phyloP scores from a whole-genome alignment of 2,888 invertebrate species.

The Criorhina ranunculi region DNA sequence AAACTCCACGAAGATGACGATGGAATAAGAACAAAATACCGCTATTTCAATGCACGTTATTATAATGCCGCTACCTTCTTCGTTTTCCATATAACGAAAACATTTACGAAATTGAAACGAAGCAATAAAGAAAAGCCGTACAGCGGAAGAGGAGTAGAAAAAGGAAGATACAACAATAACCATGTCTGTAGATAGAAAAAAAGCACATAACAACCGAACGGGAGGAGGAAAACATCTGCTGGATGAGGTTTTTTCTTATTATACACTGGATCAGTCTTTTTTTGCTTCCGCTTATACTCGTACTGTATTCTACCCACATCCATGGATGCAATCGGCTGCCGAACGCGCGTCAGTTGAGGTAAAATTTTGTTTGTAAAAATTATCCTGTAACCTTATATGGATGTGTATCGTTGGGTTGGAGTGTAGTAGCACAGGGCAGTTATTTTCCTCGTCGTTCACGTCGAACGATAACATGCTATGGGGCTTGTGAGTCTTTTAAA shows the following conservation, averaged over 20 bases:
- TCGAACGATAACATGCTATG: constrained; percentile 20
- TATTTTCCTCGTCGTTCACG: constrained; percentile 12
- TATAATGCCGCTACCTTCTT: constrained; percentile 62
- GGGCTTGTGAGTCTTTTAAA: constrained; percentile 27
- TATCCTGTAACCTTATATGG: constrained; percentile 18
- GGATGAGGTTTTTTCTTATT: constrained; percentile 23
- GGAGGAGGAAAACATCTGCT: constrained; percentile 51
- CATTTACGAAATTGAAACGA: constrained; percentile 76
- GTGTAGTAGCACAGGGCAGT: not conserved
- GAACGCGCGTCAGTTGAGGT: constrained; percentile 42
- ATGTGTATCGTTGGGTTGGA: too few relatives aligned
- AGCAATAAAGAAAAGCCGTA: constrained; percentile 72
- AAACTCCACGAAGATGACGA: constrained; percentile 1
- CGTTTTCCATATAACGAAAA: constrained; percentile 72
- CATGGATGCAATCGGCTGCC: constrained; percentile 62
- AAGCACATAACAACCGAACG: constrained; percentile 67
- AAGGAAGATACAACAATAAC: constrained; percentile 69
- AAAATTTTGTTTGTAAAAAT: constrained; percentile 49
- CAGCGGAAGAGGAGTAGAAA: constrained; percentile 1
- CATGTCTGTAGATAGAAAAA: constrained; percentile 61
- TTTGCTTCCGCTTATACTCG: not conserved
- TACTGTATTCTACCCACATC: not conserved
- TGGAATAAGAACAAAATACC: constrained; percentile 62
- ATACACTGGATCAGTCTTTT: not conserved
- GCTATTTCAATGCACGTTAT: constrained; percentile 69